These are phyloP conservation scores for Lepidochitona cinerea DNA, from an alignment of 2,888 invertebrate species.

Conservation along the genomic window DNA sequence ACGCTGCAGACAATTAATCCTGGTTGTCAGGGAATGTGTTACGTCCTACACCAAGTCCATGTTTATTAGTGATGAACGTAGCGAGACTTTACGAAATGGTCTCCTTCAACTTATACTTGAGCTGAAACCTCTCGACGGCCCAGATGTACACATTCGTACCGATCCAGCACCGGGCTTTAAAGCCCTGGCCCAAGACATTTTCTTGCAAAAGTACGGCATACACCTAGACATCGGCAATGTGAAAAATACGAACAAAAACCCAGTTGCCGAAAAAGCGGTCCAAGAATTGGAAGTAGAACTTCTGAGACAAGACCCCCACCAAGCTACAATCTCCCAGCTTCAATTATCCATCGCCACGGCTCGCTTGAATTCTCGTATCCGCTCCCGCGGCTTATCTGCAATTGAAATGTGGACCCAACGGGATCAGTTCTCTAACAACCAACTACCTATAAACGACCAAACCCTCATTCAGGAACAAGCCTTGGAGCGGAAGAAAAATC, in stretches of 20 bases:
- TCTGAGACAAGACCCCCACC: slow-evolving; percentile 31
- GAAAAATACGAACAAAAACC: slow-evolving; percentile 34
- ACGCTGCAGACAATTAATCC: slow-evolving; percentile 32
- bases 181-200: slow-evolving; percentile 14
- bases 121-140: slow-evolving; percentile 19
- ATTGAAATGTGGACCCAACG: slow-evolving; percentile 38
- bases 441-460: slow-evolving; percentile 30
- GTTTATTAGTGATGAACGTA: slow-evolving; percentile 15
- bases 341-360: slow-evolving; percentile 19
- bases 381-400: slow-evolving; percentile 32
- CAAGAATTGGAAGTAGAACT: slow-evolving; percentile 41
- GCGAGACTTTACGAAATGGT: slow-evolving; percentile 4
- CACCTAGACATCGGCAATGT: slow-evolving; percentile 30
- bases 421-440: slow-evolving; percentile 34
- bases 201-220: slow-evolving; percentile 6
- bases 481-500: slow-evolving; percentile 26
- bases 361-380: slow-evolving; percentile 32
- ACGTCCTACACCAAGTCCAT: slow-evolving; percentile 27
- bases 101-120: not conserved
- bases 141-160: slow-evolving; percentile 17
- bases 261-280: slow-evolving; percentile 44
- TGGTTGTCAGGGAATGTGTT: slow-evolving; percentile 25
- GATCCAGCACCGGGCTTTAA: slow-evolving; percentile 25
- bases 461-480: slow-evolving; percentile 26
- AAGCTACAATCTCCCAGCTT: slow-evolving; percentile 18